phyloP scores from a whole-genome alignment of 2,797 vertebrate genomes.

The Pantherophis alleghaniensis region DNA sequence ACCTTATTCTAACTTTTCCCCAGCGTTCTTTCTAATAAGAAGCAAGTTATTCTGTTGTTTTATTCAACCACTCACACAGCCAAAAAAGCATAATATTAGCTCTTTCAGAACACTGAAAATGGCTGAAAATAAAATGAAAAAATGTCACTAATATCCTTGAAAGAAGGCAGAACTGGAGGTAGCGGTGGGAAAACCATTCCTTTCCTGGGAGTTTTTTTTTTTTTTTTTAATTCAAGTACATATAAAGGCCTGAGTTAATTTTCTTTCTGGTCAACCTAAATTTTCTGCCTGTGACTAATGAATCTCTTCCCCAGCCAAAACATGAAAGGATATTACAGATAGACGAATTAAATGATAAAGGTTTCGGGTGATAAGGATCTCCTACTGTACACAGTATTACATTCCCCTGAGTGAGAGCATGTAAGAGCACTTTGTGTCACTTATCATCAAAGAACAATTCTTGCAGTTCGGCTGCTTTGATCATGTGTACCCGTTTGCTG shows the following conservation, averaged over 20 bases:
- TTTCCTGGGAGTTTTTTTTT: not conserved
- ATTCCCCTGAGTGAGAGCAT: conserved; percentile 16
- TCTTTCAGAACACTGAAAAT: not conserved
- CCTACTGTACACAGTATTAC: conserved; percentile 33
- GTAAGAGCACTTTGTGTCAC: conserved; percentile 28
- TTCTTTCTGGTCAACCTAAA: conserved; percentile 33
- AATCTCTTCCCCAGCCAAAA: conserved; percentile 14
- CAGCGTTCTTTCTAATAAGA: conserved; percentile 7
- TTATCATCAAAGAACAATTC: conserved; percentile 32
- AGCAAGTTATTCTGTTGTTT: conserved; percentile 33
- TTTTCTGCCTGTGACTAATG: conserved; percentile 48
- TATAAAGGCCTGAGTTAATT: conserved; percentile 25
- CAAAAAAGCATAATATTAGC: not conserved
- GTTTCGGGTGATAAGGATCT: conserved; percentile 42
- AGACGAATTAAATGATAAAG: conserved; percentile 37
- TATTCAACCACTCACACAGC: not conserved
- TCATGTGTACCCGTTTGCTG: not conserved
- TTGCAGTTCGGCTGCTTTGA: conserved; percentile 12
- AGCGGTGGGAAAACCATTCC: not conserved
- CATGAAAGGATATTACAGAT: conserved; percentile 21
- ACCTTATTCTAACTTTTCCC: conserved; percentile 2
- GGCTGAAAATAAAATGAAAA: conserved; percentile 30
- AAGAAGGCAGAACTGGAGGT: not conserved
- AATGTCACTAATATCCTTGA: conserved; percentile 8
- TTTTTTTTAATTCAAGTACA: not conserved